Evolutionary conservation across 1,140 invertebrate species (phyloP), one percentile per base, ranked within the genome.

Genomic region (Heterodera carotae): DNA sequence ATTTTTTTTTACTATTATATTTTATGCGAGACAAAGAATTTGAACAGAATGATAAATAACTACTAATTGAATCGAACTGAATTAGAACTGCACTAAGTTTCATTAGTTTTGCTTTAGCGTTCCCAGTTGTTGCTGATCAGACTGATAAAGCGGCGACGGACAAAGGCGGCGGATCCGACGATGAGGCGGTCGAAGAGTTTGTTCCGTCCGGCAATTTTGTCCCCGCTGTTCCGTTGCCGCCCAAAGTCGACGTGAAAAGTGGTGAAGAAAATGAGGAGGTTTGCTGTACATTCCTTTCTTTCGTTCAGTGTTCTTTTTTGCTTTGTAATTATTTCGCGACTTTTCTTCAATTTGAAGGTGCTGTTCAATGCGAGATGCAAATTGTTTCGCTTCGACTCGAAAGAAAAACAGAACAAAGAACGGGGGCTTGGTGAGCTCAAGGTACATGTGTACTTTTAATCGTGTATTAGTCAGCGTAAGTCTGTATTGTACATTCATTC

Each of bases 371-470:
- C 77, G 25, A 79, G 84, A 12, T 74, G 74, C 36, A 85, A 85
- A 66, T 72, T 85, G 7, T 85, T 77, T 77, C 83, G 83, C 53
- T 86, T 76, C 59, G 75, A 81, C 29, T 66, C 73, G 22, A 80
- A 76, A n/a, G 77, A 67, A 3, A 85, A 85, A 48, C 88, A 89
- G 80, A 89, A 88, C 89, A 90, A 90, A 77, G 89, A 90, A 77
- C 83, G 90, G 72, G 90, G 89, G 25, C 78, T 88, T 33, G 90
- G 90, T 2, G 88, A 89, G 27, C 83, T 90, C n/a, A 90, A 90
- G 82, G 78, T 85, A 12, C 6, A 12, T 43, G n/a, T n/a, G n/a
- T n/a, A n/a, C n/a, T n/a, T n/a, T n/a, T n/a, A n/a, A n/a, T n/a
- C n/a, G n/a, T n/a, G n/a, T n/a, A n/a, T n/a, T n/a, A n/a, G n/a